Conservation (phyloP, 2,888 invertebrate genomes). For the Sicus ferrugineus region DNA sequence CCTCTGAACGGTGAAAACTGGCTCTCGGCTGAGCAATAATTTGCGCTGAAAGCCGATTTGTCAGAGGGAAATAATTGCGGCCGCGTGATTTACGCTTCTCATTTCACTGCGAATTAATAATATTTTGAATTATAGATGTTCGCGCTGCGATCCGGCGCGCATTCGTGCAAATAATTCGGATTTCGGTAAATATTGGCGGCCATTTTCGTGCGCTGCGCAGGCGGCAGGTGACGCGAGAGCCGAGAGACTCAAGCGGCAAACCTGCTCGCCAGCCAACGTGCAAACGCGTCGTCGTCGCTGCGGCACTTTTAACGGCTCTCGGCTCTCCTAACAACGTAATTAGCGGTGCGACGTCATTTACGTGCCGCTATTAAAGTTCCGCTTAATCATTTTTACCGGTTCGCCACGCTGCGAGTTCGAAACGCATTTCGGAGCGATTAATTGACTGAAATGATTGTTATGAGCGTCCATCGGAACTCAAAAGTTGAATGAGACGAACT, state of each 20-base stretch:
- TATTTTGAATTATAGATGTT: conserved; percentile 10
- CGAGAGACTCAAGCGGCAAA: conserved; percentile 18
- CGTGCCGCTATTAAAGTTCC: too few species aligned
- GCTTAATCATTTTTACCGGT: too few species aligned
- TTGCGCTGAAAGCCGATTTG: conserved; percentile 37
- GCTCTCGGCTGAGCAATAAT: conserved; percentile 28
- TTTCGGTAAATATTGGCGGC: background rate
- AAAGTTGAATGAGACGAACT: too few species aligned
- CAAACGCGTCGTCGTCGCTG: background rate
- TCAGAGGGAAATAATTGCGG: conserved; percentile 29
- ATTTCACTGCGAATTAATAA: conserved; percentile 24
- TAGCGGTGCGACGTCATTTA: background rate
- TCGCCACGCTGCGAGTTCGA: too few species aligned
- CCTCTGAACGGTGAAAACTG: conserved; percentile 5
- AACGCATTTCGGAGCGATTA: too few species aligned
- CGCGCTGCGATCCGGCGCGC: background rate
- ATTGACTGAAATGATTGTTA: too few species aligned
- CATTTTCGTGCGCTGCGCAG: background rate
- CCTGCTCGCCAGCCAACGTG: background rate
- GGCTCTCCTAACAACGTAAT: background rate
- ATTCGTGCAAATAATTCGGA: background rate
- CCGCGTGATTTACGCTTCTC: conserved; percentile 17
- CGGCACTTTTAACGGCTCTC: background rate
- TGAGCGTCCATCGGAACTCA: too few species aligned
- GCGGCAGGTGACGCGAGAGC: background rate